These are phyloP conservation scores for Diarsia brunnea DNA, from an alignment of 2,888 invertebrate genomes.

Conservation along the genomic window DNA sequence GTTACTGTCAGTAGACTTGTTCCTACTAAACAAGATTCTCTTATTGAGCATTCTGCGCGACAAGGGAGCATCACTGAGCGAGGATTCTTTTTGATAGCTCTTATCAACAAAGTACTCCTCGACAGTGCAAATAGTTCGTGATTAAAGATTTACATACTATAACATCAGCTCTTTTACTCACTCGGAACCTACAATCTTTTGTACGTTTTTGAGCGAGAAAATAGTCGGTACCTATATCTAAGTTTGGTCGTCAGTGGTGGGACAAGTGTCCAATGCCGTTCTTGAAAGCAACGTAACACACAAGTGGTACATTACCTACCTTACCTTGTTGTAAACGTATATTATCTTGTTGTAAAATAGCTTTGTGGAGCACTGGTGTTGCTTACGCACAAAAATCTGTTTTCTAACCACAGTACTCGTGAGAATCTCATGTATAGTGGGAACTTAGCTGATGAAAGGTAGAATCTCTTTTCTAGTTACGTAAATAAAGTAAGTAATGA, in stretches of 20 bases:
- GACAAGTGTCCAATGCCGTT: neutral
- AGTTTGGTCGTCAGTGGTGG: neutral
- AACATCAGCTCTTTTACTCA: neutral
- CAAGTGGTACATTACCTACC: neutral
- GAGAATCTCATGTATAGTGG: slow-evolving; percentile 23
- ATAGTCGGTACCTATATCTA: neutral
- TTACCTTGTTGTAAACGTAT: slow-evolving; percentile 29
- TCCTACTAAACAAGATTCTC: neutral
- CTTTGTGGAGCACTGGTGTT: slow-evolving; percentile 55
- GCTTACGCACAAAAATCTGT: slow-evolving; percentile 63
- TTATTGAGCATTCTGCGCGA: neutral
- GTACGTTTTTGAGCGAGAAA: neutral
- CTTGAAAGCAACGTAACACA: neutral
- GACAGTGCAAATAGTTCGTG: neutral
- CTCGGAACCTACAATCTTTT: neutral
- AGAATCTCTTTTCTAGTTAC: slow-evolving; percentile 10
- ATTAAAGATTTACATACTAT: neutral
- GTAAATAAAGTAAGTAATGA: neutral
- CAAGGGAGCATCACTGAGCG: neutral
- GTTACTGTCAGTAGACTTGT: neutral
- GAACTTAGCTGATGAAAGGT: slow-evolving; percentile 24
- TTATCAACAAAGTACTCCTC: neutral
- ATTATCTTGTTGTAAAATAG: slow-evolving; percentile 44
- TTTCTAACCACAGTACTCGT: slow-evolving; percentile 31
- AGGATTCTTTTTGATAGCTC: neutral